Conservation (phyloP, 1,140 invertebrate species). For the Leguminivora glycinivorella region DNA sequence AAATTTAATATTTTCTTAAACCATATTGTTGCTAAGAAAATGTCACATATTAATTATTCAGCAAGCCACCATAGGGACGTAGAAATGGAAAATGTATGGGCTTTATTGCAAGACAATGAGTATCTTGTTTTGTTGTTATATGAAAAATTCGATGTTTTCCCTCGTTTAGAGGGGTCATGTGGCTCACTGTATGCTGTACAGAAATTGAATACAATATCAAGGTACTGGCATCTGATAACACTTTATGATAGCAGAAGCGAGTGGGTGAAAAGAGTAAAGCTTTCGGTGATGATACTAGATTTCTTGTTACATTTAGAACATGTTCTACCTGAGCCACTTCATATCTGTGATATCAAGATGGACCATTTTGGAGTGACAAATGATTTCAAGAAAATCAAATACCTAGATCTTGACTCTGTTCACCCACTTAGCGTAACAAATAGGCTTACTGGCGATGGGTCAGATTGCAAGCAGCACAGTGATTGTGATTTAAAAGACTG, state of each 20-base stretch:
- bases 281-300: conserved; percentile 82
- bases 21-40: conserved; percentile 68
- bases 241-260: conserved; percentile 63
- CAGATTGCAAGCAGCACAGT: conserved; percentile 79
- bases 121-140: conserved; percentile 82
- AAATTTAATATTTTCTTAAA: conserved; percentile 79
- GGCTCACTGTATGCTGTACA: conserved; percentile 82
- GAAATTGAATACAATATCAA: conserved; percentile 77
- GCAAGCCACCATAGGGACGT: conserved; percentile 49
- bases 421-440: conserved; percentile 73
- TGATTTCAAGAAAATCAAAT: conserved; percentile 78
- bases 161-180: conserved; percentile 84
- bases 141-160: conserved; percentile 81
- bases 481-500: conserved; percentile 86
- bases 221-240: conserved; percentile 58
- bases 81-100: conserved; percentile 83
- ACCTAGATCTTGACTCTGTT: conserved; percentile 81
- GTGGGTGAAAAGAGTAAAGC: conserved; percentile 77
- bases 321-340: conserved; percentile 79
- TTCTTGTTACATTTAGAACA: conserved; percentile 81
- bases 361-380: conserved; percentile 82
- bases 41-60: conserved; percentile 47
- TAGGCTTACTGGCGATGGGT: conserved; percentile 63
- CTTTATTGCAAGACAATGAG: conserved; percentile 83
- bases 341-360: conserved; percentile 84